These are phyloP conservation scores for Elgonia sp. DNA, from an alignment of 2,888 invertebrate species.

Conservation along the genomic window DNA sequence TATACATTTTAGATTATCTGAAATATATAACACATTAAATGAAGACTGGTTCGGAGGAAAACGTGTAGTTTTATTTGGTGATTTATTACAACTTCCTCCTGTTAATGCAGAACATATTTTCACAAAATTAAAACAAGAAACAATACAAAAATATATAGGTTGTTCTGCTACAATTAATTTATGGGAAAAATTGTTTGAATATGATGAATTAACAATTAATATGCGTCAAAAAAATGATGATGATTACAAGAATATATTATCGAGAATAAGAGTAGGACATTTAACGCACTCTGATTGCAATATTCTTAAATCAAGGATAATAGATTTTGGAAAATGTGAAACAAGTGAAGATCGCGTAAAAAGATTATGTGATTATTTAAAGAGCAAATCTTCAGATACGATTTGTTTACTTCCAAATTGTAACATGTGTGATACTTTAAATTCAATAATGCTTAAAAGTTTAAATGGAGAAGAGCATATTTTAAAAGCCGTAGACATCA, in stretches of 20 bases:
- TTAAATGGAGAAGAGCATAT: slow-evolving; percentile 12
- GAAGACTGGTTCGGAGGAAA: not conserved
- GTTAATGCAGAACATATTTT: slow-evolving; percentile 42
- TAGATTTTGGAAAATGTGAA: not conserved
- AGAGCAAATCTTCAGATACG: not conserved
- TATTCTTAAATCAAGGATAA: slow-evolving; percentile 22
- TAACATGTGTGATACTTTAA: slow-evolving; percentile 33
- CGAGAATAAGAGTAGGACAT: slow-evolving; percentile 68
- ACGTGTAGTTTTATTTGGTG: not conserved
- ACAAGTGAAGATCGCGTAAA: slow-evolving; percentile 15
- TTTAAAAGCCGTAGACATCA: slow-evolving; percentile 13
- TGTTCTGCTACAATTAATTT: slow-evolving; percentile 78
- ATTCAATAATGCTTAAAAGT: slow-evolving; percentile 5
- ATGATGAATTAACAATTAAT: slow-evolving; percentile 81
- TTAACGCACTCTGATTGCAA: slow-evolving; percentile 37
- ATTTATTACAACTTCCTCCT: not conserved
- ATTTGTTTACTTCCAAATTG: slow-evolving; percentile 42
- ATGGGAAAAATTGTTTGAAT: too few species aligned
- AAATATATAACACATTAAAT: not conserved
- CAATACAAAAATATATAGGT: slow-evolving; percentile 77
- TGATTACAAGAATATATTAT: slow-evolving; percentile 77
- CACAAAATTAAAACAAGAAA: slow-evolving; percentile 72
- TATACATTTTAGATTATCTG: not conserved
- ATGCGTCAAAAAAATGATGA: slow-evolving; percentile 79
- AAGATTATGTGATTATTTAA: slow-evolving; percentile 4